Conservation (phyloP, 2,113 vertebrate species). For the Vimba vimba region DNA sequence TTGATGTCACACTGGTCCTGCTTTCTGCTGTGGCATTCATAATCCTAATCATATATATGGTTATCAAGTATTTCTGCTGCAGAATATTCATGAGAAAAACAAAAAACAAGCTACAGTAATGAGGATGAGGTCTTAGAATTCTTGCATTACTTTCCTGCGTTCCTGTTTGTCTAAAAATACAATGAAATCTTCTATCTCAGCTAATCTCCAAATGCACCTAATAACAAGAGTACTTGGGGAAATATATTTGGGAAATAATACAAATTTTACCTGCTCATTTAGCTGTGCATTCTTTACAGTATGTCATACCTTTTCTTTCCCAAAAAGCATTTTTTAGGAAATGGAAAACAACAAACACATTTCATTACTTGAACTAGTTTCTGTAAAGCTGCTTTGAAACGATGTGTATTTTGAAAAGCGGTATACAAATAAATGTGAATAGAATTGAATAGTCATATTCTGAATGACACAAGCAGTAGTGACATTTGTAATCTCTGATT, state of each 20-base stretch:
- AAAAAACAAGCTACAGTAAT: conserved; percentile 4
- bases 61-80: conserved; percentile 41
- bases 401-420: too few species aligned
- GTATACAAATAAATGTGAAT: too few species aligned
- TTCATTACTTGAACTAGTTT: not conserved
- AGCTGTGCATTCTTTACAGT: not conserved
- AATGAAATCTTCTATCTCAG: not conserved
- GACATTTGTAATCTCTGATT: not conserved
- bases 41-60: not conserved
- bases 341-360: not conserved
- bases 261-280: not conserved
- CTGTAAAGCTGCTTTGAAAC: too few species aligned
- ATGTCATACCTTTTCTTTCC: not conserved
- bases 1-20: conserved; percentile 31
- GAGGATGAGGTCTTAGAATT: not conserved
- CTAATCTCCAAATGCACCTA: not conserved
- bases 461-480: not conserved
- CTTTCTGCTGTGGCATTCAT: conserved; percentile 29
- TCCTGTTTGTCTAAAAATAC: not conserved
- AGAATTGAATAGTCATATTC: not conserved
- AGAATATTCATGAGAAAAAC: conserved; percentile 18
- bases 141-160: not conserved
- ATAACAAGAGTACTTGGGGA: not conserved
- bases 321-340: not conserved
- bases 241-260: not conserved